Conservation (phyloP, 1,140 invertebrate genomes). For the Ceratina australensis region DNA sequence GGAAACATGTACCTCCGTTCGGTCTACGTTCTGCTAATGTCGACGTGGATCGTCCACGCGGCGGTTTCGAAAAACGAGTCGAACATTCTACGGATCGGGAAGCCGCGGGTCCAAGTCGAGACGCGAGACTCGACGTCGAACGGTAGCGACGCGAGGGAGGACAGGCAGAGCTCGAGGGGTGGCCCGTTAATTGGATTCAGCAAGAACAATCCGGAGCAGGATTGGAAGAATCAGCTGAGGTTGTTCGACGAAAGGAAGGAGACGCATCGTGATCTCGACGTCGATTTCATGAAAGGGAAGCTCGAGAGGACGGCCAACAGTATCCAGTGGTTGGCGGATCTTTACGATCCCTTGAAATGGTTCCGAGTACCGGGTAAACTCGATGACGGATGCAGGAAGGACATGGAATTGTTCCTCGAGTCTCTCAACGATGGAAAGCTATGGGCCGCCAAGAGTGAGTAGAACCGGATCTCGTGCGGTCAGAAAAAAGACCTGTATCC, state of each 20-base stretch:
- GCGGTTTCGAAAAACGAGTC: constrained; percentile 60
- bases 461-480: neutral
- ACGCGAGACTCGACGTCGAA: constrained; percentile 32
- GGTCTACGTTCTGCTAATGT: neutral
- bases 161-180: neutral
- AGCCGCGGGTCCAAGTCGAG: constrained; percentile 24
- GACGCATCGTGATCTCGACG: constrained; percentile 62
- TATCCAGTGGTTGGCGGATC: constrained; percentile 83
- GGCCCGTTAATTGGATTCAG: constrained; percentile 63
- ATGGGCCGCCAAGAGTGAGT: constrained; percentile 88
- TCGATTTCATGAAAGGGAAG: constrained; percentile 74
- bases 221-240: constrained; percentile 73
- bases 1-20: constrained; percentile 35
- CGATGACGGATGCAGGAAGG: constrained; percentile 76
- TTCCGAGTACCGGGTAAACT: constrained; percentile 76
- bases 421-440: constrained; percentile 81
- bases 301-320: constrained; percentile 72
- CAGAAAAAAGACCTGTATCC: too few relatives aligned
- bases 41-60: neutral
- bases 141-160: constrained; percentile 31
- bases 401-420: constrained; percentile 81
- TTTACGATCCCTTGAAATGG: constrained; percentile 86
- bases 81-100: constrained; percentile 70
- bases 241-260: constrained; percentile 60
- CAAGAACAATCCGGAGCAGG: constrained; percentile 76